Conservation (phyloP, 2,113 vertebrate genomes). For the Anseranas semipalmata region DNA sequence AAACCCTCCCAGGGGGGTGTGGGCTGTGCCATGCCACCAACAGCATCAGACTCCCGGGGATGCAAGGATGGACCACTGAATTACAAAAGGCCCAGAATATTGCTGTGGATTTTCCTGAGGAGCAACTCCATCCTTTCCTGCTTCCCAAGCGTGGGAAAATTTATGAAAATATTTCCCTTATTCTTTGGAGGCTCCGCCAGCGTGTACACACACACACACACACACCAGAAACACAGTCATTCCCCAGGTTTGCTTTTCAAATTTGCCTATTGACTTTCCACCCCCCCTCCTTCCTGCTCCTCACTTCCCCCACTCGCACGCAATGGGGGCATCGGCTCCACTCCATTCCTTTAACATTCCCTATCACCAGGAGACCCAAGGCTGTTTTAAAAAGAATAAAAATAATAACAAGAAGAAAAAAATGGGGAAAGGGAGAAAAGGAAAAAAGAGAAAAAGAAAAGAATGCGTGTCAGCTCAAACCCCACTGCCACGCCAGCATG, state of each 20-base stretch:
- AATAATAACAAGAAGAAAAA: background rate
- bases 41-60: background rate
- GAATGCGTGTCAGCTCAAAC: background rate
- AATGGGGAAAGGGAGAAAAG: background rate
- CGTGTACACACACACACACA: background rate
- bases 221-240: background rate
- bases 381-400: background rate
- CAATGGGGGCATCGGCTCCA: fast-evolving
- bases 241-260: conserved; percentile 24
- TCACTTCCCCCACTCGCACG: background rate
- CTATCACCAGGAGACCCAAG: background rate
- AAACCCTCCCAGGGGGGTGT: background rate
- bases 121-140: background rate
- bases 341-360: background rate
- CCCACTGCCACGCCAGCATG: background rate
- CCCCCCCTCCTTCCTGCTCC: background rate
- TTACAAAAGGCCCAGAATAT: background rate
- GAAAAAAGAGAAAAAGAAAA: background rate
- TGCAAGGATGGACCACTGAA: background rate
- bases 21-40: background rate
- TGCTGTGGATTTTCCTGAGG: background rate
- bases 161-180: background rate
- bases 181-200: background rate
- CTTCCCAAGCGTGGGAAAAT: background rate
- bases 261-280: conserved; percentile 18